Base-by-base conservation (phyloP, 2,797 vertebrate genomes). In the Rhabdomys pumilio region DNA sequence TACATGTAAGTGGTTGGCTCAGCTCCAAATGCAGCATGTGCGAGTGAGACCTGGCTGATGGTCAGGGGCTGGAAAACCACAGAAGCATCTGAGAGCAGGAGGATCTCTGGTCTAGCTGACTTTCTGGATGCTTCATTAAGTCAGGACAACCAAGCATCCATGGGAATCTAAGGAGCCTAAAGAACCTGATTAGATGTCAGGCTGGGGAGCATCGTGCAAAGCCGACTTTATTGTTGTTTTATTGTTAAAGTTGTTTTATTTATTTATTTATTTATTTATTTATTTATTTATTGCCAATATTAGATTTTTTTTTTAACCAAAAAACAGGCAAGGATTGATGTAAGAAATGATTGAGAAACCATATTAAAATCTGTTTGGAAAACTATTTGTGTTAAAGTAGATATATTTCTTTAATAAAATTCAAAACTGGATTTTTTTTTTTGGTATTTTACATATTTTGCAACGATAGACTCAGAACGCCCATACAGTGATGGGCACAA, bases 331-430 rank as follows among this genome's bases (percentile, higher is more conserved):
- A 75, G 63, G 44, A 55, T 10, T 24, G 22, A 12, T 6, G 5
- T 31, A 63, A 1, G 41, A 53, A 50, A 63, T 79, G 50, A 13
- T 61, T 72, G 9, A 34, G 72, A 17, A 92, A 29, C 38, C 17
- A 47, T n/a, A 44, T 4, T 41, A 13, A 77, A 63, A 41, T 63
- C 29, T 38, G 38, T 26, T 5, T 50, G 88, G 59, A 72, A 77
- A 88, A 69, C 0, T n/a, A 69, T 88, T 57, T 69, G 24, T n/a
- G 50, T 88, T 29, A 29, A 29, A 13, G 41, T 34, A 55, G 91
- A 91, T 83, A 80, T 96, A 17, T 67, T 69, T 86, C 26, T 94
- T 89, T 17, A 29, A 29, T 92, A 93, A 22, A 47, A 89, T 82
- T 67, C 38, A 61, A 76, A 76, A 63, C 9, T 57, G 14, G 7